Conservation (phyloP, 1,140 invertebrate genomes). For the Drosophila cardini region DNA sequence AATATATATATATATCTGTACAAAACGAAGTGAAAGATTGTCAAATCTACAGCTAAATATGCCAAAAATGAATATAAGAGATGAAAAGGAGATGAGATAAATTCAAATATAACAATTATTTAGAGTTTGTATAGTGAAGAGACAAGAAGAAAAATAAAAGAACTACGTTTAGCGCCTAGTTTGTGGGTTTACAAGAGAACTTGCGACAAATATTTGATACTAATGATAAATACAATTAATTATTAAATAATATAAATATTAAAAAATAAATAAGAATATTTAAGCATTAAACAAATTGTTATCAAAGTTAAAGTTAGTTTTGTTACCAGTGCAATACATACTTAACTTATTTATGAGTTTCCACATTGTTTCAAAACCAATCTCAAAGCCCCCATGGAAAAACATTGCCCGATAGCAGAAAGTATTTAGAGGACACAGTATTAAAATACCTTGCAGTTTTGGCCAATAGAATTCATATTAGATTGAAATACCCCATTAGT, state of each 20-base stretch:
- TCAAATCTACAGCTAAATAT: slow-evolving; percentile 83
- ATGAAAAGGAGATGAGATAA: slow-evolving; percentile 29
- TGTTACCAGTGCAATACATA: slow-evolving; percentile 80
- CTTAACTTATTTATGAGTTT: slow-evolving; percentile 52
- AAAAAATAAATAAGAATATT: slow-evolving; percentile 54
- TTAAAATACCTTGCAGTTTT: slow-evolving; percentile 47
- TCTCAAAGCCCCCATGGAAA: background rate
- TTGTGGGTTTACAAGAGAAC: slow-evolving; percentile 50
- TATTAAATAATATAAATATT: slow-evolving; percentile 57
- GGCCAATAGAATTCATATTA: slow-evolving; percentile 1
- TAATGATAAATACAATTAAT: slow-evolving; percentile 72
- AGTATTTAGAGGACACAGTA: slow-evolving; percentile 46
- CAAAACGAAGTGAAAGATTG: slow-evolving; percentile 61
- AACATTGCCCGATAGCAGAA: slow-evolving; percentile 36
- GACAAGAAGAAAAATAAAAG: slow-evolving; percentile 30
- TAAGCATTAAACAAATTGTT: slow-evolving; percentile 72
- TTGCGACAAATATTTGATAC: slow-evolving; percentile 73
- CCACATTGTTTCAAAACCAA: slow-evolving; percentile 31
- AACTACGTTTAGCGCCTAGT: slow-evolving; percentile 69
- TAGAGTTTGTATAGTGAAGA: slow-evolving; percentile 77
- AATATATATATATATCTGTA: slow-evolving; percentile 56
- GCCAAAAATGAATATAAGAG: slow-evolving; percentile 70
- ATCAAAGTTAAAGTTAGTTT: slow-evolving; percentile 80
- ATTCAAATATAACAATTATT: slow-evolving; percentile 75
- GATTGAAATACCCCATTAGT: slow-evolving; percentile 20